Percentiles rank a stretch among this genome's conserved stretches.
These are phyloP conservation scores for Psammodynastes pulverulentus DNA, from an alignment of 2,113 vertebrate species.

Conservation along the genomic window DNA sequence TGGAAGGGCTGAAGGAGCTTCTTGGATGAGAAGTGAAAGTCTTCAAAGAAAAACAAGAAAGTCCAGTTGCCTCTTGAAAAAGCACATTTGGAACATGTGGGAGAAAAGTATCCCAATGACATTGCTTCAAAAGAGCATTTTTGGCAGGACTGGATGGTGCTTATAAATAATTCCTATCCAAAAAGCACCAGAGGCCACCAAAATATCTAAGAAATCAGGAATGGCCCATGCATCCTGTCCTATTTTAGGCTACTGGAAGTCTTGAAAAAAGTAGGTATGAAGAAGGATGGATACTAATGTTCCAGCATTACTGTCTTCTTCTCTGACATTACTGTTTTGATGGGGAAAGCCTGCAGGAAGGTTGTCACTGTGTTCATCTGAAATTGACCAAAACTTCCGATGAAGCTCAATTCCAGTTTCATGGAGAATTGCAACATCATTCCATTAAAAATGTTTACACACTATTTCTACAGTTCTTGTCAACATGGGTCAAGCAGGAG, in stretches of 20 bases:
- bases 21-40: too few species aligned
- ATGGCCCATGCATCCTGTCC: not conserved
- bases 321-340: not conserved
- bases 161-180: not conserved
- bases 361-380: too few species aligned
- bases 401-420: not conserved
- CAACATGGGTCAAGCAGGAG: not conserved
- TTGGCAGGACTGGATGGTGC: not conserved
- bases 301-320: not conserved
- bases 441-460: not conserved
- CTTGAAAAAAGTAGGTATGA: not conserved
- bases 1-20: too few species aligned
- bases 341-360: not conserved
- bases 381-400: not conserved
- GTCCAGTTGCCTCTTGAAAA: too few species aligned
- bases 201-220: not conserved
- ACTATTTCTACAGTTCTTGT: not conserved
- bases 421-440: not conserved
- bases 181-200: not conserved
- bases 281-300: not conserved
- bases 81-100: not conserved
- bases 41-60: too few species aligned
- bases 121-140: not conserved
- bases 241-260: not conserved
- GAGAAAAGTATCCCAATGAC: not conserved